Evolutionary conservation across 1,140 invertebrate species (phyloP).

Genomic region (Drosophila nikananu): DNA sequence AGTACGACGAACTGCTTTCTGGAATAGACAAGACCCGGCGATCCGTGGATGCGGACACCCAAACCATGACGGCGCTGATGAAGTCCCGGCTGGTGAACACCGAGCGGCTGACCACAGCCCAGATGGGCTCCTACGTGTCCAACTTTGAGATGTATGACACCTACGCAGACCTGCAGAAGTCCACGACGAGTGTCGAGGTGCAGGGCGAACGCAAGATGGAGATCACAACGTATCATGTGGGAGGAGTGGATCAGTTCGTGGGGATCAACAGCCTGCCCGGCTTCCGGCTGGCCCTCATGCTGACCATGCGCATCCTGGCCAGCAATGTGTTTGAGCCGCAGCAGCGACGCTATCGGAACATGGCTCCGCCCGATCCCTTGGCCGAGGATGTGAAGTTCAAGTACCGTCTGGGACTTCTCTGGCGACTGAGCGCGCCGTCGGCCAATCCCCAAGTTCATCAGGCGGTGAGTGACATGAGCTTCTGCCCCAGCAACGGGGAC

Average conservation of each 20-base stretch:
- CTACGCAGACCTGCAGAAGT: constrained; percentile 85
- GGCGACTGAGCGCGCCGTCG: constrained; percentile 86
- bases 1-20: constrained; percentile 88
- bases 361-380: constrained; percentile 87
- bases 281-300: constrained; percentile 88
- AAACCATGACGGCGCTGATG: constrained; percentile 87
- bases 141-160: constrained; percentile 91
- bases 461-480: constrained; percentile 87
- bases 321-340: constrained; percentile 88
- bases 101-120: constrained; percentile 86
- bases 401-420: constrained; percentile 88
- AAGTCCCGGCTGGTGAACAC: constrained; percentile 88
- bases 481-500: constrained; percentile 88
- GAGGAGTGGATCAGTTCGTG: constrained; percentile 74
- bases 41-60: constrained; percentile 88
- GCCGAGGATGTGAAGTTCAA: constrained; percentile 88
- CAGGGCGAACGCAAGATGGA: constrained; percentile 84
- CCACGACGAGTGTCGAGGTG: constrained; percentile 82
- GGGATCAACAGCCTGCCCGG: constrained; percentile 82
- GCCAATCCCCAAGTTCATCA: constrained; percentile 12
- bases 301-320: constrained; percentile 89
- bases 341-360: constrained; percentile 89
- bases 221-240: constrained; percentile 79
- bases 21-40: constrained; percentile 88
- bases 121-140: constrained; percentile 88